Evolutionary conservation across 2,888 invertebrate species (phyloP).

Genomic region (Tinea trinotella): DNA sequence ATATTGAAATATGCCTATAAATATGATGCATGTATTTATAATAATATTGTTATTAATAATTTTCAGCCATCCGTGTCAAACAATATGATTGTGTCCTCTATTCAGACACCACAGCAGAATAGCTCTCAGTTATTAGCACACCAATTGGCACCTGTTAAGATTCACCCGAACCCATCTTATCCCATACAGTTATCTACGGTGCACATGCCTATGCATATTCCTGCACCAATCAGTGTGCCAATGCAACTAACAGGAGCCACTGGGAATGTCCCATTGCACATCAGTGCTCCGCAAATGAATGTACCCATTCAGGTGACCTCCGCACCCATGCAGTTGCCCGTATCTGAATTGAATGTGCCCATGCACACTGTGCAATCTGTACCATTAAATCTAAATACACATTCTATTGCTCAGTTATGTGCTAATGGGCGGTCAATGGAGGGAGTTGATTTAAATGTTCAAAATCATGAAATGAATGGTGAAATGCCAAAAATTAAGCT

Average conservation of each 20-base stretch:
- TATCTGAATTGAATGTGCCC: not conserved
- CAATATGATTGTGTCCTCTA: slow-evolving; percentile 66
- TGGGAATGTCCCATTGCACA: slow-evolving; percentile 58
- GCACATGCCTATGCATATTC: slow-evolving; percentile 63
- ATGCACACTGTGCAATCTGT: not conserved
- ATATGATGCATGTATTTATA: not conserved
- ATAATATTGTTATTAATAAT: slow-evolving; percentile 16
- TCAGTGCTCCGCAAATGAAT: slow-evolving; percentile 49
- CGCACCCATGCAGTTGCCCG: slow-evolving; percentile 54
- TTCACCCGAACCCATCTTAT: slow-evolving; percentile 53
- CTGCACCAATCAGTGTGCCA: slow-evolving; percentile 62
- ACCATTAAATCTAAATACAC: not conserved
- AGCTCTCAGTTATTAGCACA: slow-evolving; percentile 60
- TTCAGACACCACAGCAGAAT: slow-evolving; percentile 60
- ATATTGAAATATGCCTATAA: not conserved
- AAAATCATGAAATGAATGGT: not conserved
- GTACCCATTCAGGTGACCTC: slow-evolving; percentile 57
- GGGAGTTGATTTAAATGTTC: not conserved
- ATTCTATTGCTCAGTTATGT: not conserved
- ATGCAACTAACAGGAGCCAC: slow-evolving; percentile 46
- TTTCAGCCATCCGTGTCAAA: slow-evolving; percentile 65
- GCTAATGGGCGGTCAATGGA: not conserved
- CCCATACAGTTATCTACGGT: slow-evolving; percentile 61
- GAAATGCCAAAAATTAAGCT: not conserved
- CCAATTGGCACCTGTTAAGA: slow-evolving; percentile 59